Conservation (phyloP, 2,797 vertebrate genomes). For the Gambusia yucatana region DNA sequence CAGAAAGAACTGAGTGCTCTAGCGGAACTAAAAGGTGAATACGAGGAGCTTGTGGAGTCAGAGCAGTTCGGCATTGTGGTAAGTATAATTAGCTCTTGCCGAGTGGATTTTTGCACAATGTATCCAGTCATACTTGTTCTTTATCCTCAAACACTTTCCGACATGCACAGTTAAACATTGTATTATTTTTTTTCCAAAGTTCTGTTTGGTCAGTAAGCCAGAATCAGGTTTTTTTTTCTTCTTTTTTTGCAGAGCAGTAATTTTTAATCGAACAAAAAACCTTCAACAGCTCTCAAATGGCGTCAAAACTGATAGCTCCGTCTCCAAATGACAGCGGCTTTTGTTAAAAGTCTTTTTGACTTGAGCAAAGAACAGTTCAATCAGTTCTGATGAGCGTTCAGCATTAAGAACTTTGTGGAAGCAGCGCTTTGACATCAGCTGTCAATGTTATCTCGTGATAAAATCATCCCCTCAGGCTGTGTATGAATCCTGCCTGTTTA, state of each 20-base stretch:
- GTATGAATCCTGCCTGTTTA: constrained; percentile 40
- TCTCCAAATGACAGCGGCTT: constrained; percentile 27
- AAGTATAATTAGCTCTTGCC: constrained; percentile 74
- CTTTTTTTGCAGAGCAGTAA: constrained; percentile 4
- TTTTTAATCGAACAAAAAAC: constrained; percentile 44
- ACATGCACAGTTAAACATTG: constrained; percentile 11
- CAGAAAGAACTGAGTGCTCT: constrained; percentile 92
- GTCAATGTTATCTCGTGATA: constrained; percentile 60
- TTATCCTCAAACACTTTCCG: constrained; percentile 34
- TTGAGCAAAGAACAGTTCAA: constrained; percentile 49
- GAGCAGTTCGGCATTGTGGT: constrained; percentile 98
- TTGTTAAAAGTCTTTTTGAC: constrained; percentile 53
- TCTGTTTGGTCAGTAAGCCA: constrained; percentile 13
- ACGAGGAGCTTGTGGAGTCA: constrained; percentile 93
- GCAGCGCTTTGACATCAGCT: constrained; percentile 54
- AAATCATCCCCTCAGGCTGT: constrained; percentile 53
- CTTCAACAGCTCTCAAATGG: constrained; percentile 32
- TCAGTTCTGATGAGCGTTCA: constrained; percentile 47
- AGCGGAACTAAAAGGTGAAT: constrained; percentile 92
- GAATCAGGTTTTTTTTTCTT: neutral
- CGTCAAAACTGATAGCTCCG: neutral
- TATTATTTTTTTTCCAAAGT: constrained; percentile 5
- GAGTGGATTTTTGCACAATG: constrained; percentile 27
- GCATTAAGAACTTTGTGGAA: constrained; percentile 37
- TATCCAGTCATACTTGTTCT: constrained; percentile 35